phyloP scores from a whole-genome alignment of 2,113 vertebrate species.

The Baryphthengus martii region DNA sequence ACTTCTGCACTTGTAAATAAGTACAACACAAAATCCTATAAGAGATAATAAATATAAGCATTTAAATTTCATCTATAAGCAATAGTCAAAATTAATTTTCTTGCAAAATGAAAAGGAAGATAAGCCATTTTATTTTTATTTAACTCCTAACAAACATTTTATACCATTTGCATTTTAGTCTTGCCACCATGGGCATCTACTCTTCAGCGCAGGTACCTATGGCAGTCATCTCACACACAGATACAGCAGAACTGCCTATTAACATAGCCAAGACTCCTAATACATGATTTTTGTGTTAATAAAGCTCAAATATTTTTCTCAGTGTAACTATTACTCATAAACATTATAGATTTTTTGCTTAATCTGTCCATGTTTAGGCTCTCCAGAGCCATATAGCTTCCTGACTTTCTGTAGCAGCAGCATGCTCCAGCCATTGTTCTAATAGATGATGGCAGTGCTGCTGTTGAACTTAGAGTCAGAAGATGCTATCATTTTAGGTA shows the following conservation, averaged over 20 bases:
- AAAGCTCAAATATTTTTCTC: background rate
- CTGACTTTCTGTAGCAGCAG: background rate
- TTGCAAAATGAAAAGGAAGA: too few relatives aligned
- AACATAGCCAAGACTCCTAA: background rate
- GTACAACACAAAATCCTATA: background rate
- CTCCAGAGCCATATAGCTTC: background rate
- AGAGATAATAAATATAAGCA: background rate
- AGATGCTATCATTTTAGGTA: background rate
- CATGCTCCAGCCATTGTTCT: background rate
- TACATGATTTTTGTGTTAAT: background rate
- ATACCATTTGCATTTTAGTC: background rate
- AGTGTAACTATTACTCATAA: background rate
- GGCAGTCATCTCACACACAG: background rate
- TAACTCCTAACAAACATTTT: background rate
- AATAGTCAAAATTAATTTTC: too few relatives aligned
- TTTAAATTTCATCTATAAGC: too few relatives aligned
- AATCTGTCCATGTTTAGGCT: background rate
- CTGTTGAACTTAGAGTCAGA: background rate
- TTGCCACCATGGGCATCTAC: background rate
- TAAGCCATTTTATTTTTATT: background rate
- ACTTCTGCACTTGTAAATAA: background rate
- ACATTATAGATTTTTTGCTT: background rate
- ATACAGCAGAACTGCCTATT: background rate
- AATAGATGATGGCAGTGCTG: background rate
- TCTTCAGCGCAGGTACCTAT: background rate